Base-by-base conservation (phyloP, 92 coral and sea anemone species). In the Siderastrea siderea region DNA sequence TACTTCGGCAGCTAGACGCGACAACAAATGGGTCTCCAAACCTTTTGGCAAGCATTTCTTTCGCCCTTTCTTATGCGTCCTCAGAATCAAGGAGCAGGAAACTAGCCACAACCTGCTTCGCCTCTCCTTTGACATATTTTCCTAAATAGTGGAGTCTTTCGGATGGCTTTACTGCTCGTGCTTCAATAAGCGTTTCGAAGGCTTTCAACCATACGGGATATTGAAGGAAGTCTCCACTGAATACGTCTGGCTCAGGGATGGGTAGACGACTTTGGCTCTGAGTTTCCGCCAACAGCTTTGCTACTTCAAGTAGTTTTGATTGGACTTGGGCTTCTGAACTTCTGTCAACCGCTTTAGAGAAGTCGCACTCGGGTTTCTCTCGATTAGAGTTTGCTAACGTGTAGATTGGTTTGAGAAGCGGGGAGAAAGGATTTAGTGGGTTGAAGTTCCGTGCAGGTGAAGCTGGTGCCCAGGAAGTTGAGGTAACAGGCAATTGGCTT, bases 11-110 rank as follows among this genome's bases (percentile, higher is more conserved):
- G 26, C 91, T 87, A 3, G 91, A 7, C 1, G 94, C 94, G 0
- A 91, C 94, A 4, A 82, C 81, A 48, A 81, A 94, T 0, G 93
- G 87, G 58, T 94, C 83, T 1, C 97, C 93, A 52, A 85, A 91
- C 1, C 92, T 90, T 61, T 89, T 89, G 14, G 6, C 43, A 14
- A 94, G 80, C 86, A 76, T 82, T 14, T 88, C 84, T 61, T 88
- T 94, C 0, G 92, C 95, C 57, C 65, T 92, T 8, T 74, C 16
- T 60, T 92, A 92, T 3, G 93, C 87, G 12, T 94, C 93, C 55
- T 82, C 87, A 9, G 90, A 81, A 44, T 89, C 92, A 1, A 89
- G 67, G 26, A 89, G 81, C 71, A 92, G 85, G 58, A 86, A 94
- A 46, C 97, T 84, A 15, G 75, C 85, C 1, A 94, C 93, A 4